Evolutionary conservation across 2,797 vertebrate species (phyloP).

Genomic region (Florisuga fusca): DNA sequence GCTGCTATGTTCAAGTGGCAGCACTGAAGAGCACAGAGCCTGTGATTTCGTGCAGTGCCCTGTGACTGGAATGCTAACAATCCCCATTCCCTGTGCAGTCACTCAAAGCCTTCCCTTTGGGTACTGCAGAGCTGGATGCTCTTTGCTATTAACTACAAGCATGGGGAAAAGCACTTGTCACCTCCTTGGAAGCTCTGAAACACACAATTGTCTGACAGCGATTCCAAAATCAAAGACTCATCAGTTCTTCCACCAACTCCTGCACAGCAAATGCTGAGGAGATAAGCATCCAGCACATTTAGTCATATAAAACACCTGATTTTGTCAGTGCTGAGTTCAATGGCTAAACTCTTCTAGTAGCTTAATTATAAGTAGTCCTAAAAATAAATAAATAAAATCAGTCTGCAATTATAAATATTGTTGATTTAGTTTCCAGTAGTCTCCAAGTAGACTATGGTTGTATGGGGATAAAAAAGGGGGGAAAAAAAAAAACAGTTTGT

Average conservation of each 20-base stretch:
- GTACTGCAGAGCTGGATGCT: not conserved
- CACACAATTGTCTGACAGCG: not conserved
- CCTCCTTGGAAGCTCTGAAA: not conserved
- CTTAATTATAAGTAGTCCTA: not conserved
- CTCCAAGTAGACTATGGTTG: not conserved
- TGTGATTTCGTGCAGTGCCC: conserved; percentile 32
- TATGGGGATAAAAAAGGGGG: not conserved
- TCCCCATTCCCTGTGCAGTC: conserved; percentile 38
- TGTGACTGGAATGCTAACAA: conserved; percentile 68
- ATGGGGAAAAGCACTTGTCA: conserved; percentile 6
- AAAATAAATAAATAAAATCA: not conserved
- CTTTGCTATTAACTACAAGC: conserved; percentile 45
- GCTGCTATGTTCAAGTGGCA: conserved; percentile 8
- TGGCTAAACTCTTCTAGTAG: not conserved
- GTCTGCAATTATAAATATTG: not conserved
- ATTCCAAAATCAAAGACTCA: conserved; percentile 25
- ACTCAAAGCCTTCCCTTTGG: conserved; percentile 56
- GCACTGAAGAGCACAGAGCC: conserved; percentile 11
- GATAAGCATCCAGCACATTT: not conserved
- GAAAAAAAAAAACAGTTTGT: not conserved
- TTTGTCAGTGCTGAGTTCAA: not conserved
- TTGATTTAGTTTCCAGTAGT: not conserved
- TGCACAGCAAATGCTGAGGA: not conserved
- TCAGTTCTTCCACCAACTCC: not conserved
- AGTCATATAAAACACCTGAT: not conserved